Base-by-base conservation (phyloP, 2,888 invertebrate species). In the Drosophila paranaensis region DNA sequence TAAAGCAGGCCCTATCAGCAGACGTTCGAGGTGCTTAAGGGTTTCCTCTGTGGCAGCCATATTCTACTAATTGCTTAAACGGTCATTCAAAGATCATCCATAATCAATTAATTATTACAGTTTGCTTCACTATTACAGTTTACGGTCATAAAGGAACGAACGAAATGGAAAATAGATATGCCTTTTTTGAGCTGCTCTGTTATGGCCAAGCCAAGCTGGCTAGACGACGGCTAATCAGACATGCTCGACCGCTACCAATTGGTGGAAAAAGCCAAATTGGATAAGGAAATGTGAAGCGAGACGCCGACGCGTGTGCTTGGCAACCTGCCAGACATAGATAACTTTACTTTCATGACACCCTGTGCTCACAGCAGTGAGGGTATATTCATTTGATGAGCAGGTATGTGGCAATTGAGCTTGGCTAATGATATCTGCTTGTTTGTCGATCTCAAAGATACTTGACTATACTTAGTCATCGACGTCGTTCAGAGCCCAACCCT, bases 31-130 rank as follows among this genome's bases (percentile, higher is more conserved):
- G 39, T 54, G 40, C n/a, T 8, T 54, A 16, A 27, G 54, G 40
- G 40, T n/a, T 30, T 6, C 9, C 37, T 14, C 14, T 25, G 0
- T 25, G 20, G 2, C 20, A 25, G 30, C 2, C 37, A 53, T 11
- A n/a, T 27, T 54, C 2, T 40, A 13, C 40, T 40, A 54, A 54
- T 54, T 54, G 40, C 3, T 54, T n/a, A 16, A 37, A 35, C 9
- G 37, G 37, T 37, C 37, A 53, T 37, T 14, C 37, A 37, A 35
- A 51, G 35, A 35, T 50, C 16, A 50, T 33, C 33, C 9, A 9
- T 6, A 50, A 50, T 11, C 14, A 46, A 51, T 37, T 25, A 37
- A 37, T 37, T 37, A 53, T 6, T 14, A 14, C 20, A 0, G 6
- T 37, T 37, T 25, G 4, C 3, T 6, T 3, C 33, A 16, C 13